Base-by-base conservation (phyloP, 2,888 invertebrate species). In the Nomada fabriciana region DNA sequence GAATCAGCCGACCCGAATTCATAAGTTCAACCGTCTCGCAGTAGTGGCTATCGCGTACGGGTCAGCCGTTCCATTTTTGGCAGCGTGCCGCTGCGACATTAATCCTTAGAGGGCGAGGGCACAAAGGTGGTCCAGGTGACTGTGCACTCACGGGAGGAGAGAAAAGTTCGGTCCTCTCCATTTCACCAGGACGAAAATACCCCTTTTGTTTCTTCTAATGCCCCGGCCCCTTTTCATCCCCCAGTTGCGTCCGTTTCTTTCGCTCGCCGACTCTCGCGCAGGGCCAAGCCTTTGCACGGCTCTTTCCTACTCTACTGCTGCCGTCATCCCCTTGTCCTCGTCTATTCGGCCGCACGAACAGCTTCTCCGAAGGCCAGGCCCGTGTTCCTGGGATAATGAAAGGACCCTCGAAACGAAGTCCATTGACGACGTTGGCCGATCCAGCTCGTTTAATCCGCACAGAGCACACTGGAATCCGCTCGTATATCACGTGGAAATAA, bases 11-110 rank as follows among this genome's bases (percentile, higher is more conserved):
- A 53, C 60, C 50, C 75, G 76, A 76, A 64, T 70, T 74, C 73
- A 73, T 25, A 53, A 80, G 67, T 80, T 83, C 73, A 80, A 71
- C 25, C 71, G 71, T 68, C 59, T 72, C 52, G 77, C 86, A 78
- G 79, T 61, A 53, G 42, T 25, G 52, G 77, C 81, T 85, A 84
- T 86, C 86, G 86, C 85, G 85, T 84, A 80, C 85, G 85, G 90
- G 90, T 90, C 90, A 91, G 91, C 86, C 89, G 86, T 87, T 86
- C 88, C 83, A 89, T 90, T 91, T 91, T 91, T 92, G 92, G 91
- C 92, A 91, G 81, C 76, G 83, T 90, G 91, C 92, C 92, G 89
- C 80, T 5, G 86, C 82, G 89, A 89, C 91, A 90, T 92, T 92
- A 92, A 92, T 92, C 92, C 92, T 91, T 80, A 78, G 88, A 1